phyloP scores from a whole-genome alignment of 2,113 vertebrate genomes.

The Corythoichthys intestinalis region DNA sequence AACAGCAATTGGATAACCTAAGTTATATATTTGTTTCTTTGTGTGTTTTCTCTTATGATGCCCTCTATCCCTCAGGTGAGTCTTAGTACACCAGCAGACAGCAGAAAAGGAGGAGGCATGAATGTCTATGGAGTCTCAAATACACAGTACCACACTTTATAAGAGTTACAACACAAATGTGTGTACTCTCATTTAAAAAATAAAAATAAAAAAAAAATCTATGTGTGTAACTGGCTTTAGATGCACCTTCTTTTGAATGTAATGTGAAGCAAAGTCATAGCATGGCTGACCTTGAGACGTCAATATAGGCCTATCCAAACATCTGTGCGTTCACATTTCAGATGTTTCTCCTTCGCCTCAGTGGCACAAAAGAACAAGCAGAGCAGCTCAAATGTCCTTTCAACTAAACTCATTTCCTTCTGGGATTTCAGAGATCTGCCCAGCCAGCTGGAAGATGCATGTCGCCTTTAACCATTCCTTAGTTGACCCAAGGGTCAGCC shows the following conservation, averaged over 20 bases:
- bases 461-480: not conserved
- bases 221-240: too few relatives aligned
- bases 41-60: too few relatives aligned
- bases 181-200: too few relatives aligned
- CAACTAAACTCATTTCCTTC: constrained; percentile 1
- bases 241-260: not conserved
- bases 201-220: too few relatives aligned
- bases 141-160: too few relatives aligned
- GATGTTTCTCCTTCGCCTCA: constrained; percentile 5
- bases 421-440: constrained; percentile 4
- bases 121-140: too few relatives aligned
- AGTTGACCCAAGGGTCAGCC: not conserved
- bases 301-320: not conserved
- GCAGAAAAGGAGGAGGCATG: too few relatives aligned
- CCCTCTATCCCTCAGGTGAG: too few relatives aligned
- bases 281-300: not conserved
- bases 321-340: not conserved
- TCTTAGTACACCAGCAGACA: too few relatives aligned
- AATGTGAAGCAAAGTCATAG: not conserved
- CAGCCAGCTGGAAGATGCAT: constrained; percentile 2
- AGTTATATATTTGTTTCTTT: too few relatives aligned
- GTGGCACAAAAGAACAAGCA: constrained; percentile 12
- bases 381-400: constrained; percentile 21
- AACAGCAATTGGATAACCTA: too few relatives aligned
- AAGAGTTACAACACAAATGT: too few relatives aligned